Evolutionary conservation across 2,888 invertebrate genomes (phyloP), one percentile per base, ranked within the genome.

Genomic region (Emesis furor): DNA sequence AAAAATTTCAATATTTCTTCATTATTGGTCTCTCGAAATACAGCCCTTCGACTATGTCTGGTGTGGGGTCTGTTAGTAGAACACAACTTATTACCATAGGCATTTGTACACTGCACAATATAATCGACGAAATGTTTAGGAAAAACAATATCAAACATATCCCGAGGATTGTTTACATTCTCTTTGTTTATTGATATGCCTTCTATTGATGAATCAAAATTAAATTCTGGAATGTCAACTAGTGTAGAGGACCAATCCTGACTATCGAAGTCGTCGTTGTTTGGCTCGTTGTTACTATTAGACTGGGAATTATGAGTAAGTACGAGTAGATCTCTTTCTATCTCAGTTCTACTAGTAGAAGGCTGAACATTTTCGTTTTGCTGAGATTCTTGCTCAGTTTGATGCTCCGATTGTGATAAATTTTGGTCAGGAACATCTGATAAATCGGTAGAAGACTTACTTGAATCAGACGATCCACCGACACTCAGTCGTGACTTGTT

Each of bases 91-190:
- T 77, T 76, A 59, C 80, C 83, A 76, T 83, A 83, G 72, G 67
- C 65, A 73, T 80, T 83, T 83, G 81, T 86, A 84, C 83, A 83
- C 76, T 72, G 59, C 55, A 79, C 69, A 84, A 83, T 46, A 83
- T 83, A 83, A 39, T 77, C 83, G 59, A 83, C 69, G 69, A 76
- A 77, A 77, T 81, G 42, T 68, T 76, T 62, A 46, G 79, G 79
- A 79, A 82, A 79, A 76, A 82, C 68, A 59, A 73, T 65, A 74
- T 82, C 39, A 79, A 82, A 79, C 67, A 82, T 69, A 67, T 82
- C 77, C 74, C 62, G 77, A 79, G 68, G 68, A 73, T 73, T 73
- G 65, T 78, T 72, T 73, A 78, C 65, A 65, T 78, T 73, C 62
- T 78, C 78, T 51, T 42, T 73, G 73, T 81, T 81, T 81, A 81